phyloP scores from a whole-genome alignment of 2,113 vertebrate genomes.

The Heterocephalus glaber region DNA sequence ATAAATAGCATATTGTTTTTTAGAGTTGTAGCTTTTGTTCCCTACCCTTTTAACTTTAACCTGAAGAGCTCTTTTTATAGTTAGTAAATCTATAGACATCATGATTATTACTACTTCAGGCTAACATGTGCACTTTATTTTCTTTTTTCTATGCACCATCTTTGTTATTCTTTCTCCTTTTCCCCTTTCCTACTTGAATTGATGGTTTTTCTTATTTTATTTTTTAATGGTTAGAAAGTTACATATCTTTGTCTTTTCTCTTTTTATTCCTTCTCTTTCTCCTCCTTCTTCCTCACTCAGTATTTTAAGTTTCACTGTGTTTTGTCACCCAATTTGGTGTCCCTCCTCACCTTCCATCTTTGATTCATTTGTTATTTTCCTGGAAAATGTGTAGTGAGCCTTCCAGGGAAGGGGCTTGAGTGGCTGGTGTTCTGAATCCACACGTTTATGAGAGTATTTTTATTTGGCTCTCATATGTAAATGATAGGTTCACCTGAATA shows the following conservation, averaged over 20 bases:
- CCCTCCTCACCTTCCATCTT: neutral
- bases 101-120: neutral
- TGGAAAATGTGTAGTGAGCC: neutral
- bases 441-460: conserved; percentile 54
- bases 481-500: conserved; percentile 5
- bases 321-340: conserved; percentile 23
- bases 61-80: neutral
- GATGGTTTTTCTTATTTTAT: neutral
- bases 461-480: conserved; percentile 50
- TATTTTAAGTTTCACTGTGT: conserved; percentile 18
- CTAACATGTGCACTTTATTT: neutral
- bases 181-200: neutral
- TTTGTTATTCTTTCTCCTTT: neutral
- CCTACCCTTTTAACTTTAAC: neutral
- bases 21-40: neutral
- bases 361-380: conserved; percentile 29
- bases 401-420: conserved; percentile 14
- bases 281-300: neutral
- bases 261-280: neutral
- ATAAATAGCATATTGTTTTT: neutral
- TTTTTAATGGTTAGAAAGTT: conserved; percentile 17
- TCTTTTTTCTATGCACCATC: neutral
- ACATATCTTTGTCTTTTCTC: neutral
- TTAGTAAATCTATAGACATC: neutral
- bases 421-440: conserved; percentile 28